Evolutionary conservation across 1,140 invertebrate genomes (phyloP), one percentile per base, ranked within the genome.

Genomic region (Chironomus tepperi): DNA sequence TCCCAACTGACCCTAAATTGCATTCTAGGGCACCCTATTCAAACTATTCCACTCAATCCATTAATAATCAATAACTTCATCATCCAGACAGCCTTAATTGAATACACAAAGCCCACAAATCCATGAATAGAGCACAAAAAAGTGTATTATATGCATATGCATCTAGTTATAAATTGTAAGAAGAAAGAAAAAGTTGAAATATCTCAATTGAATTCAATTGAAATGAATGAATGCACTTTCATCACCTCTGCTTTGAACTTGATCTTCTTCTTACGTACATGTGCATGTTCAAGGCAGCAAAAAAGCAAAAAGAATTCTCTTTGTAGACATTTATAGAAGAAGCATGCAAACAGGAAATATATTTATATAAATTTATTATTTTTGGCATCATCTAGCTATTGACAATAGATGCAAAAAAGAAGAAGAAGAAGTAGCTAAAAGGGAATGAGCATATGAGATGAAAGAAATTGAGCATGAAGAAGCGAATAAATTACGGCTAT

Each of bases 181-280:
- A 5, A n/a, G n/a, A n/a, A 57, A n/a, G n/a, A 57, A 47, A 47
- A 47, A 57, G 47, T n/a, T 15, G 15, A 15, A 57, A 57, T 57
- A 57, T 57, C 47, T 57, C 47, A 57, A 57, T 57, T 57, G 47
- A 57, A 57, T 57, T 57, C 47, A 57, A 57, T 57, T n/a, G 47
- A 34, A 34, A 34, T 34, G 24, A 34, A 34, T 34, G 24, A 57
- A 57, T 57, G 47, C 47, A 57, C 47, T 57, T 57, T 57, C 47
- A 57, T 57, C 47, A 57, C 47, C 47, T 57, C n/a, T 57, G 12
- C n/a, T 5, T 57, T 57, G 24, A 34, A 34, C 24, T 47, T 47
- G 15, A 12, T 57, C 47, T 57, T 57, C n/a, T n/a, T 57, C 47
- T 57, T n/a, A 10, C 43, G 8, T 47, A 10, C 43, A 10, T 9